Evolutionary conservation across 1,140 invertebrate genomes (phyloP), one percentile per base, ranked within the genome.

Genomic region (Sycophaga agraensis): DNA sequence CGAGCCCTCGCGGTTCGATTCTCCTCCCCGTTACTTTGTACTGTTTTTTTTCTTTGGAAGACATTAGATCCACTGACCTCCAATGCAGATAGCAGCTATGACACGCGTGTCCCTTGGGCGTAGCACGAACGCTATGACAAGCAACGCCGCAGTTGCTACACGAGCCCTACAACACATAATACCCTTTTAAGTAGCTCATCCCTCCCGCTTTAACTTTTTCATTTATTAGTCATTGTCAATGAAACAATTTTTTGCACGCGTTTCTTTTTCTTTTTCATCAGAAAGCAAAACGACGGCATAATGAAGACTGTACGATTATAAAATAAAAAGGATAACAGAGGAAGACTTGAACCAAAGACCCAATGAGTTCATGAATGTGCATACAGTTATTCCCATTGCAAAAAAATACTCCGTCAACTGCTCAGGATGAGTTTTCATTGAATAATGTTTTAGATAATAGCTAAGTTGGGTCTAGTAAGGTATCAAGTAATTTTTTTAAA

Each of bases 81-180:
- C 87, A 90, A 79, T 91, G 89, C 74, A 88, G 86, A 81, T 87
- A 89, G 78, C 91, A 92, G 68, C 88, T 88, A 75, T 86, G 85
- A 83, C 91, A 93, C 73, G 91, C 82, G 75, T 78, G 82, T 74
- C 90, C 91, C 79, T 92, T 92, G 49, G 88, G 83, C 59, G 89
- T 89, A 67, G 84, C 81, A 77, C 89, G 87, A 67, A 89, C 82
- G 70, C 87, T 84, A 72, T 88, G 86, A 77, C 87, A 89, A 73
- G 83, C 82, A 75, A 91, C 85, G 70, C 87, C 88, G 83, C 91
- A 93, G 82, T 92, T 91, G 70, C 84, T 84, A 83, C 91, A 93
- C 68, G 81, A 81, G 66, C 83, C 84, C 81, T 84, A 81, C 77
- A 82, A 83, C 78, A 80, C 71, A 82, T 73, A 81, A 79, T 69